Percentiles rank a stretch among this genome's conserved stretches.
Evolutionary conservation across 2,888 invertebrate genomes (phyloP).

Genomic region (Cyclophora albipunctata): DNA sequence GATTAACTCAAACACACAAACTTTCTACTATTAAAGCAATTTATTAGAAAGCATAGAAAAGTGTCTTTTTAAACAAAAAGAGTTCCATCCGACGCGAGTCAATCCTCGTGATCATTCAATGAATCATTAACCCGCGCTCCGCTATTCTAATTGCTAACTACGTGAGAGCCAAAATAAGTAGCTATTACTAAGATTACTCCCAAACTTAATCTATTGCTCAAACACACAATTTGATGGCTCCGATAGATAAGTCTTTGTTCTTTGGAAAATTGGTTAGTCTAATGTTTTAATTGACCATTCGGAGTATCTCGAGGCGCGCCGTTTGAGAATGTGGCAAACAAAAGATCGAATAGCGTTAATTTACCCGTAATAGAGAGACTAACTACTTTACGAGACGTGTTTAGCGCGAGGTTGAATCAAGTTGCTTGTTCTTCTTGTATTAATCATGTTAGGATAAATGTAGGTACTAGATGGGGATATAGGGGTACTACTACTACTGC

Average conservation of each 20-base stretch:
- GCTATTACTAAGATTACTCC: constrained; percentile 43
- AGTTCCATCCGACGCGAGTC: not conserved
- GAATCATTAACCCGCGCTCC: constrained; percentile 43
- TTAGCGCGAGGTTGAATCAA: not conserved
- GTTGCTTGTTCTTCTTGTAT: no score
- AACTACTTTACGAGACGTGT: not conserved
- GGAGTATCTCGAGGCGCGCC: constrained; percentile 1
- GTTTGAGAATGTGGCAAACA: not conserved
- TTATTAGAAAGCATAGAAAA: not conserved
- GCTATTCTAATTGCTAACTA: constrained; percentile 40
- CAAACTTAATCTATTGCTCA: constrained; percentile 43
- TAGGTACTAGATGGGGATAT: no score
- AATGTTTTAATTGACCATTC: constrained; percentile 37
- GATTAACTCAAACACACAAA: not conserved
- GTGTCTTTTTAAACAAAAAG: not conserved
- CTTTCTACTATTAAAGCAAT: not conserved
- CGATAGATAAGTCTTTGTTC: constrained; percentile 41
- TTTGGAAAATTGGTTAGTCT: constrained; percentile 30
- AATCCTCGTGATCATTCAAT: constrained; percentile 39
- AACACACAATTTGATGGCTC: constrained; percentile 35
- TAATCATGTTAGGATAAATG: no score
- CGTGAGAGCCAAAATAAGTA: constrained; percentile 37
- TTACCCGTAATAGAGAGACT: no score
- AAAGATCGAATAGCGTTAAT: not conserved
- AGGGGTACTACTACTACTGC: no score